Evolutionary conservation across 2,113 vertebrate species (phyloP).

Genomic region (Elephas maximus): DNA sequence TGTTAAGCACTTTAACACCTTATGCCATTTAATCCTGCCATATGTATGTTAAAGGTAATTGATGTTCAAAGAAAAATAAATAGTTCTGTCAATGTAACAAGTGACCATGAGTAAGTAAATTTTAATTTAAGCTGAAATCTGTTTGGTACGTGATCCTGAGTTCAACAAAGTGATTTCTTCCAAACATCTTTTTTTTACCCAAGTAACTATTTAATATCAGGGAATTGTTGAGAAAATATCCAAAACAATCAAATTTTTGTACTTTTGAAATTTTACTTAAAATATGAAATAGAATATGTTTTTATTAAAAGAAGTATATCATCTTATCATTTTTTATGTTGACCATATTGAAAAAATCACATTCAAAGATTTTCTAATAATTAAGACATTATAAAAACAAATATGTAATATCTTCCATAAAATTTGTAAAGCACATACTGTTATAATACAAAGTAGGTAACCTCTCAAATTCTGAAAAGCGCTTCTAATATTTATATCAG

Average conservation of each 20-base stretch:
- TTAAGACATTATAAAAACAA: background rate
- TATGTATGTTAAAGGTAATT: background rate
- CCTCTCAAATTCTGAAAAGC: background rate
- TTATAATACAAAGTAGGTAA: background rate
- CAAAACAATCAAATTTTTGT: background rate
- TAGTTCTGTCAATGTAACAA: background rate
- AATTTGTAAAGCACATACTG: background rate
- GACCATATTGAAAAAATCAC: background rate
- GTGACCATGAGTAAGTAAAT: background rate
- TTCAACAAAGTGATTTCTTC: background rate
- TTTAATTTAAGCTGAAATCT: background rate
- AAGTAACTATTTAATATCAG: conserved; percentile 29
- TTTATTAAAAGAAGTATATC: background rate
- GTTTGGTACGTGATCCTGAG: background rate
- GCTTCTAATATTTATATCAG: background rate
- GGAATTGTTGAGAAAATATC: background rate
- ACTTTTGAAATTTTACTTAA: conserved; percentile 32
- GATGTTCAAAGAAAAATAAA: conserved; percentile 30
- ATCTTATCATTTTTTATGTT: background rate
- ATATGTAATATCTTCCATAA: background rate
- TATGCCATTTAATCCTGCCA: conserved; percentile 30
- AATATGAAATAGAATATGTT: background rate
- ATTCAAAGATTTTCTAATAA: background rate
- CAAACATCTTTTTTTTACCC: background rate
- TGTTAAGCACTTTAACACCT: background rate